A percentile compares a stretch with the other conserved stretches of the same genome.
phyloP scores from a whole-genome alignment of 2,888 invertebrate species.

The Atrina japonica region DNA sequence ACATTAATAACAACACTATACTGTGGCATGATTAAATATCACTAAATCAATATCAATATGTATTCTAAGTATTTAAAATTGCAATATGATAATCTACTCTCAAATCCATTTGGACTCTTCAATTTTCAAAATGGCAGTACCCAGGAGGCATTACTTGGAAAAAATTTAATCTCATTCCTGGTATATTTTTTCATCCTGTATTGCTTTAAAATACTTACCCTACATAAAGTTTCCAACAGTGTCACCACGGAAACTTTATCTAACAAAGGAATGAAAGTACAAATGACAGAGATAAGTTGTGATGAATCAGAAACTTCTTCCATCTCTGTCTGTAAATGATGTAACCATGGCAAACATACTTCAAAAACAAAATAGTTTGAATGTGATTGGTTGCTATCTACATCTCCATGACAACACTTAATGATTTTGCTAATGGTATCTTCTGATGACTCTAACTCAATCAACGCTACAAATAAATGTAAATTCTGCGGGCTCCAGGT shows the following conservation, averaged over 20 bases:
- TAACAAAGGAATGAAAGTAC: slow-evolving; percentile 56
- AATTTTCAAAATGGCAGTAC: too few species aligned
- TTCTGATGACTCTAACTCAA: slow-evolving; percentile 55
- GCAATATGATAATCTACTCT: too few species aligned
- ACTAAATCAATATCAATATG: too few species aligned
- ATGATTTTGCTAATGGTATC: slow-evolving; percentile 53
- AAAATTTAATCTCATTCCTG: too few species aligned
- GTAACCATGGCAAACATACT: slow-evolving; percentile 65
- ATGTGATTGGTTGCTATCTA: slow-evolving; percentile 44
- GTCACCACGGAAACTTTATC: slow-evolving; percentile 43
- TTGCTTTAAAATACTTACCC: too few species aligned
- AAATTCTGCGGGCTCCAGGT: slow-evolving; percentile 48
- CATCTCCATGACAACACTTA: slow-evolving; percentile 54
- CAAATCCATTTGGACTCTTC: too few species aligned
- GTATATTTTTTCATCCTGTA: too few species aligned
- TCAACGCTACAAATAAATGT: slow-evolving; percentile 56
- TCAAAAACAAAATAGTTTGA: slow-evolving; percentile 62
- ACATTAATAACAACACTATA: too few species aligned
- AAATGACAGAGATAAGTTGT: slow-evolving; percentile 55
- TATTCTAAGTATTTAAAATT: too few species aligned
- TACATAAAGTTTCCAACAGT: slow-evolving; percentile 54
- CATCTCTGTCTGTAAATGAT: slow-evolving; percentile 39
- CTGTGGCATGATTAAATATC: too few species aligned
- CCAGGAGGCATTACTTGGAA: too few species aligned
- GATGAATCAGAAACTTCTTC: slow-evolving; percentile 45